These are phyloP conservation scores for Allophyes oxyacanthae DNA, from an alignment of 2,888 invertebrate genomes.

Conservation along the genomic window DNA sequence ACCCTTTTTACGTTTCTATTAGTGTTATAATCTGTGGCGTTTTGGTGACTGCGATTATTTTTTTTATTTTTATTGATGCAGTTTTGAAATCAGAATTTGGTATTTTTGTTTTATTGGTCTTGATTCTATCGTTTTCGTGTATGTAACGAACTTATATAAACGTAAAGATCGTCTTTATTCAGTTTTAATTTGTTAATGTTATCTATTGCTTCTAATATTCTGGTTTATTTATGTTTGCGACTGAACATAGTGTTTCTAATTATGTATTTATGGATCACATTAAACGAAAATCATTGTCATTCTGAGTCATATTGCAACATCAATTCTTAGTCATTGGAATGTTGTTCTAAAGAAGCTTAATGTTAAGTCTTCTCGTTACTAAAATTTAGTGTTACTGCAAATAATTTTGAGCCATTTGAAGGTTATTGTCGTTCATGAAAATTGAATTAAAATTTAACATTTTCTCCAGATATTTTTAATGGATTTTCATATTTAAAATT, in stretches of 20 bases:
- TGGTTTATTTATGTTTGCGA: slow-evolving; percentile 6
- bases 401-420: slow-evolving; percentile 20
- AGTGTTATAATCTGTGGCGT: slow-evolving; percentile 53
- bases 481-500: no score
- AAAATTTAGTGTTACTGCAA: slow-evolving; percentile 4
- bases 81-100: slow-evolving; percentile 17
- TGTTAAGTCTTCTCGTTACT: slow-evolving; percentile 21
- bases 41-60: slow-evolving; percentile 15
- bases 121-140: slow-evolving; percentile 6
- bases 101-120: slow-evolving; percentile 2
- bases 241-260: slow-evolving; percentile 17
- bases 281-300: slow-evolving; percentile 34
- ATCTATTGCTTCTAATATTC: not conserved
- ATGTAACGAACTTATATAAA: slow-evolving; percentile 1
- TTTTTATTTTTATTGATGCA: slow-evolving; percentile 13
- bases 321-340: slow-evolving; percentile 42
- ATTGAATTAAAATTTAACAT: slow-evolving; percentile 2
- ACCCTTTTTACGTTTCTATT: slow-evolving; percentile 68
- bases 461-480: no score
- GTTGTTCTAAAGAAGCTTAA: slow-evolving; percentile 5
- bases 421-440: slow-evolving; percentile 20
- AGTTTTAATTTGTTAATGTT: not conserved
- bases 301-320: slow-evolving; percentile 40
- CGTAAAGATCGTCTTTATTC: not conserved
- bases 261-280: slow-evolving; percentile 29